Evolutionary conservation across 1,140 invertebrate genomes (phyloP).

Genomic region (Belonocnema kinseyi): DNA sequence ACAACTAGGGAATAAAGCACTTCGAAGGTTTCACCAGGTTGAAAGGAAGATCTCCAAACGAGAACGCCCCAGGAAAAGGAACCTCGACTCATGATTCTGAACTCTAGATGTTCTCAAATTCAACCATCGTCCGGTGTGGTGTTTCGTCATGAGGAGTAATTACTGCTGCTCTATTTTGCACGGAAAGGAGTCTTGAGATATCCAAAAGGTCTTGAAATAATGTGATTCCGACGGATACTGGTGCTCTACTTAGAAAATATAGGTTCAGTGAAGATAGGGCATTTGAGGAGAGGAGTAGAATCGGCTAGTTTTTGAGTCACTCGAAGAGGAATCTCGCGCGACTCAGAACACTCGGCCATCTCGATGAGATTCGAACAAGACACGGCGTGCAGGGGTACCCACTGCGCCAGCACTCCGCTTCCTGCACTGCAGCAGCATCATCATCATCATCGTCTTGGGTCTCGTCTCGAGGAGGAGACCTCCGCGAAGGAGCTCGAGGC

Average conservation of each 20-base stretch:
- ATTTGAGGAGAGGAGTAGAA: neutral
- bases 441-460: conserved; percentile 52
- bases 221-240: conserved; percentile 16
- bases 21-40: neutral
- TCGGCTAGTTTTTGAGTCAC: conserved; percentile 60
- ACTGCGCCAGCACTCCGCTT: conserved; percentile 76
- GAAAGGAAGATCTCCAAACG: neutral
- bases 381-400: conserved; percentile 75
- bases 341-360: conserved; percentile 69
- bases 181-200: too few relatives aligned
- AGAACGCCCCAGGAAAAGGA: neutral
- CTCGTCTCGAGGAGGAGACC: conserved; percentile 58
- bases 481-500: conserved; percentile 59
- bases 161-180: too few relatives aligned
- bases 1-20: neutral
- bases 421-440: conserved; percentile 67
- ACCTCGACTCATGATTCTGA: neutral
- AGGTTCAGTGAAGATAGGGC: conserved; percentile 29
- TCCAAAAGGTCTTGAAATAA: conserved; percentile 3
- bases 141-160: too few relatives aligned
- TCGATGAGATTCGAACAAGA: conserved; percentile 77
- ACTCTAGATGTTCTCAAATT: neutral
- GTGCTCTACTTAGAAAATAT: conserved; percentile 28
- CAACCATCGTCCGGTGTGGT: neutral
- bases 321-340: conserved; percentile 72